phyloP scores from a whole-genome alignment of 2,113 vertebrate species.

The Nerophis lumbriciformis region DNA sequence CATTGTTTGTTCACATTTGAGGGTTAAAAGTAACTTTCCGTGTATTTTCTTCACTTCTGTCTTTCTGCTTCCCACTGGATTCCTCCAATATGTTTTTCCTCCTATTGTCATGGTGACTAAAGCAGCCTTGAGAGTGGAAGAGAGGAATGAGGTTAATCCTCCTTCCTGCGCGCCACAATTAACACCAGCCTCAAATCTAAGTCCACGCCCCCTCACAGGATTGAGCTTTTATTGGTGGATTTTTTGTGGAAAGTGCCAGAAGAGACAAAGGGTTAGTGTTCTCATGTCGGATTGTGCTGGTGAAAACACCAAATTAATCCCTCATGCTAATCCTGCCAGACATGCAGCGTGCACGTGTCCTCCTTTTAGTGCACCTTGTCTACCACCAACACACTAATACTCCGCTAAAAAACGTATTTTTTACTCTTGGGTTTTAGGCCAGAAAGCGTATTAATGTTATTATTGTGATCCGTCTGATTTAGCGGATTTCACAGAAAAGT shows the following conservation, averaged over 20 bases:
- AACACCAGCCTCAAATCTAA: slow-evolving; percentile 30
- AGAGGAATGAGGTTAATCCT: slow-evolving; percentile 59
- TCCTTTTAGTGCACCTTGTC: slow-evolving; percentile 38
- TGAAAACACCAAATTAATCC: slow-evolving; percentile 42
- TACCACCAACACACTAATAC: slow-evolving; percentile 44
- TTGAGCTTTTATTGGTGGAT: slow-evolving; percentile 29
- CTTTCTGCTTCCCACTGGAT: no score
- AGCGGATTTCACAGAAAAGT: no score
- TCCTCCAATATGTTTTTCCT: no score
- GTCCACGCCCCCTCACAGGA: slow-evolving; percentile 23
- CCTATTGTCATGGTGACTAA: no score
- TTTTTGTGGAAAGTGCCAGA: slow-evolving; percentile 21
- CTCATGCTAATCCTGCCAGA: slow-evolving; percentile 38
- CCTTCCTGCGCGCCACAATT: slow-evolving; percentile 47
- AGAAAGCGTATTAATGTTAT: no score
- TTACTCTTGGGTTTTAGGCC: no score
- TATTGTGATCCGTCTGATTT: no score
- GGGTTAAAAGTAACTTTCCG: no score
- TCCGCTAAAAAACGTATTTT: not conserved
- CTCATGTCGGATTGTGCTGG: slow-evolving; percentile 18
- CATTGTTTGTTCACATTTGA: no score
- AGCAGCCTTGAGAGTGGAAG: slow-evolving; percentile 16
- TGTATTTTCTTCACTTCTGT: no score
- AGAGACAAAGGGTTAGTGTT: slow-evolving; percentile 40
- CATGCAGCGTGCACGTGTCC: not conserved